These are phyloP conservation scores for Bombylius major DNA, from an alignment of 2,888 invertebrate species.

Conservation along the genomic window DNA sequence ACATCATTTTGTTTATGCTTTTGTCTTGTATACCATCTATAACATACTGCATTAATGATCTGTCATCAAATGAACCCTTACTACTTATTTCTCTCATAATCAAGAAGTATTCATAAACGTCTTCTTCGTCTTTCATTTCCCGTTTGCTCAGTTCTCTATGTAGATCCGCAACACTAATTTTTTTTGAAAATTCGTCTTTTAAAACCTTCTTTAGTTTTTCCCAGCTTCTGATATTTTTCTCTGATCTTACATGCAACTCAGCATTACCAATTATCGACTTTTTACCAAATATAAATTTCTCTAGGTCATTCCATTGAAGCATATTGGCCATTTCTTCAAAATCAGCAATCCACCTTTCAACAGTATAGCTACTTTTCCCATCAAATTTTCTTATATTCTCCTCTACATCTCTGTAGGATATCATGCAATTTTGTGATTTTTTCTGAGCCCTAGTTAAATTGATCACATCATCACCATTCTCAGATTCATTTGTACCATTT, in stretches of 20 bases:
- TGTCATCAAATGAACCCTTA: not conserved
- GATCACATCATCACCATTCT: no score
- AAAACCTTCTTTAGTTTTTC: not conserved
- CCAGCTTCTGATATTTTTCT: not conserved
- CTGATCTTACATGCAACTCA: not conserved
- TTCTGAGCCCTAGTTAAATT: no score
- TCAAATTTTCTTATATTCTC: not conserved
- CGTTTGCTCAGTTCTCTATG: not conserved
- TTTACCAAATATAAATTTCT: not conserved
- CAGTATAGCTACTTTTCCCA: not conserved
- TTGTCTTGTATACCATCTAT: not conserved
- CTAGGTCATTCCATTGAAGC: not conserved
- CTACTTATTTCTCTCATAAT: not conserved
- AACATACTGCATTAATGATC: not conserved
- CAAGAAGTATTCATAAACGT: not conserved
- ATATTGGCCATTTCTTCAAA: not conserved
- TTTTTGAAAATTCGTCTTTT: not conserved
- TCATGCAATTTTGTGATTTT: no score
- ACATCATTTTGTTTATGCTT: not conserved
- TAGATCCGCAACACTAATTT: not conserved
- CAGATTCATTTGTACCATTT: no score
- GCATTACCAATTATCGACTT: not conserved
- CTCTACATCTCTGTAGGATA: not conserved
- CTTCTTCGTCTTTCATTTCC: not conserved
- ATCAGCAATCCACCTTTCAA: not conserved